phyloP scores from a whole-genome alignment of 2,113 vertebrate species.

The Zosterops pallidus region DNA sequence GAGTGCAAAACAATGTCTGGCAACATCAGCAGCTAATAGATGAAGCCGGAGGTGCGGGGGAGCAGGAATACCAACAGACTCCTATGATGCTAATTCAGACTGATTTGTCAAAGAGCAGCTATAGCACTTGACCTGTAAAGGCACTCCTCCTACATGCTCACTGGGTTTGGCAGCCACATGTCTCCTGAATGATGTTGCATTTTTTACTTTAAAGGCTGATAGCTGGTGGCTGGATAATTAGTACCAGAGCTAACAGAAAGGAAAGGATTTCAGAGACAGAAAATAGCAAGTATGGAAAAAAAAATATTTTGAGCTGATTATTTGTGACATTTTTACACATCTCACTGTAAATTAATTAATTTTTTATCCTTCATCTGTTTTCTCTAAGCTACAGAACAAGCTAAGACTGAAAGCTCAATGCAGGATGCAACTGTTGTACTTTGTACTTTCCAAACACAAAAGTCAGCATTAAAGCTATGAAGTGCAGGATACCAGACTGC shows the following conservation, averaged over 20 bases:
- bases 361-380: neutral
- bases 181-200: neutral
- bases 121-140: constrained; percentile 14
- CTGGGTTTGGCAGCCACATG: neutral
- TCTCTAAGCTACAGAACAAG: neutral
- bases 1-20: neutral
- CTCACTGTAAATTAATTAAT: neutral
- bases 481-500: neutral
- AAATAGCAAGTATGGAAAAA: neutral
- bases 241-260: neutral
- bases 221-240: constrained; percentile 4
- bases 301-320: neutral
- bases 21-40: neutral
- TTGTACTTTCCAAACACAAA: neutral
- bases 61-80: neutral
- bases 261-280: neutral
- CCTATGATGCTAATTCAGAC: constrained; percentile 16
- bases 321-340: neutral
- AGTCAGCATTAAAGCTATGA: neutral
- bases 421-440: neutral
- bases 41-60: neutral
- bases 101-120: constrained; percentile 13
- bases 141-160: neutral
- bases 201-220: neutral
- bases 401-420: neutral